Base-by-base conservation (phyloP, 2,797 vertebrate species). In the Diplodus puntazzo region DNA sequence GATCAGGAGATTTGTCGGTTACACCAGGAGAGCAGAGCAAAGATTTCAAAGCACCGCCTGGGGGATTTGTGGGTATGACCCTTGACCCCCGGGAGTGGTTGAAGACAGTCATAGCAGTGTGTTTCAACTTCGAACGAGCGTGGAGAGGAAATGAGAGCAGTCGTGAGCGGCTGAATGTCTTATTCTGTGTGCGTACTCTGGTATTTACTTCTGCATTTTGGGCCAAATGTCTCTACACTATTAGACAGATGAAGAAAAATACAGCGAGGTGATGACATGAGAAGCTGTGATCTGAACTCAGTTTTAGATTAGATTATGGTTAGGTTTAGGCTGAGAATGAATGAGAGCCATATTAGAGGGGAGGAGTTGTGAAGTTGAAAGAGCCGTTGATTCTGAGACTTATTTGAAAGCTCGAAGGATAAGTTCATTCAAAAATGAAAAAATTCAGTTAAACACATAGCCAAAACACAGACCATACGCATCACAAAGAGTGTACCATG, bases 1-100 rank as follows among this genome's bases (percentile, higher is more conserved):
- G 71, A 85, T 85, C 62, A 13, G 23, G 49, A 75, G 74, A n/a
- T 68, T 63, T 79, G 25, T 16, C 21, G 50, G 11, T 69, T 59
- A 18, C 39, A 59, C 55, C 52, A 13, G 48, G 39, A 23, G 75
- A 46, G 39, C 53, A 20, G 43, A 49, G 0, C 13, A 11, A 66
- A 39, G 60, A 77, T 66, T 66, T 88, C 75, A 77, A 77, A 81
- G 55, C 55, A 42, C 21, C 11, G 68, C 69, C 79, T 50, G 46
- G 23, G 46, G 77, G 75, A 74, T 27, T 60, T 84, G 77, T 79
- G 78, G 75, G 75, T 64, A 25, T 61, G 72, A 89, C 75, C 72
- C 39, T 52, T 84, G 73, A 76, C 72, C 62, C 62, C 39, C 8
- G 20, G 39, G 63, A 63, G 5, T 48, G 52, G 46, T 64, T 42